Base-by-base conservation (phyloP, 2,797 vertebrate species). In the Hippoglossus hippoglossus region DNA sequence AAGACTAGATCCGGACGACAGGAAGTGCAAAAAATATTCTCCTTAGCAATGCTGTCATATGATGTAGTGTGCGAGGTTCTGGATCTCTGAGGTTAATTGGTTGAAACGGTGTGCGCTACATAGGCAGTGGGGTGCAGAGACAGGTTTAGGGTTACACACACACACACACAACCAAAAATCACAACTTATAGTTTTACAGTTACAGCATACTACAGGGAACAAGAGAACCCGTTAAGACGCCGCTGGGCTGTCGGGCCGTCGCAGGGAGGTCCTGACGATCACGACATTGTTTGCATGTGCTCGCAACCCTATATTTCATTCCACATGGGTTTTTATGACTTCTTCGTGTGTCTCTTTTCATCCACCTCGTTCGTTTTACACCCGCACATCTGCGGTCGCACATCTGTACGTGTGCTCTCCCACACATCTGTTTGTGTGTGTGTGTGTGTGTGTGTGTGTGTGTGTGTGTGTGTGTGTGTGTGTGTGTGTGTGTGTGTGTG, bases 1-100 rank as follows among this genome's bases (percentile, higher is more conserved):
- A 7, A 19, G 24, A 34, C 4, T 44, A 9, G 55, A 4, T 28
- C n/a, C 44, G 1, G 46, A 59, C 25, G 19, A 51, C 6, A 67
- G n/a, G 19, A 36, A 46, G 49, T 19, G 3, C 18, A 49, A 46
- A 34, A 57, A 61, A 52, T 6, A 16, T 39, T 39, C 26, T 44
- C 67, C 16, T 54, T 28, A 73, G 39, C 25, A 4, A 2, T 57
- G 55, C 39, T 36, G 49, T 71, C 51, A 63, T 7, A n/a, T 31
- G 41, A 53, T 50, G 21, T 55, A 9, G 70, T 73, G 54, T 78
- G 39, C 82, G 82, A 83, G 73, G 87, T 94, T 93, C 78, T 82
- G 93, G 83, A 90, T 94, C 93, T 93, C 87, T 84, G 81, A 94
- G 95, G 94, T 97, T 96, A 95, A 96, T 96, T 96, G 92, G 92